Evolutionary conservation across 2,797 vertebrate genomes (phyloP).

Genomic region (Mormyrops boulengeri): DNA sequence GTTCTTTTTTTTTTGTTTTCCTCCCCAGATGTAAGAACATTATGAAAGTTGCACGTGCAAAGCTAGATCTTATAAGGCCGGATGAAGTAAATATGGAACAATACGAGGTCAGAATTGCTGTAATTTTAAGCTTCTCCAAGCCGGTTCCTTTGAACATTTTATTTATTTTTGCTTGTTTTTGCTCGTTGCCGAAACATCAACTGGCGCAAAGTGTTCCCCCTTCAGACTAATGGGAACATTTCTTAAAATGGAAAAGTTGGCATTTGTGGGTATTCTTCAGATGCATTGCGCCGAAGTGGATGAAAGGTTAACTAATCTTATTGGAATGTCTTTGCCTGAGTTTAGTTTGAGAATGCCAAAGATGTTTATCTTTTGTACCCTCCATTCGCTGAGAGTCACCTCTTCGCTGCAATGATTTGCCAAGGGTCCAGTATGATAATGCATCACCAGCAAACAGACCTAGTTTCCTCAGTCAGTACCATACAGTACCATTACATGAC

Average conservation of each 20-base stretch:
- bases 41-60: slow-evolving; percentile 94
- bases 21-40: slow-evolving; percentile 84
- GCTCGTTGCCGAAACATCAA: background rate
- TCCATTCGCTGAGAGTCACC: background rate
- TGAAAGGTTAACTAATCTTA: slow-evolving; percentile 6
- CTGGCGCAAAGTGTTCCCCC: background rate
- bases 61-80: slow-evolving; percentile 92
- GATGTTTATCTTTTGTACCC: background rate
- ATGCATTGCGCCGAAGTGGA: background rate
- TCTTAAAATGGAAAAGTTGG: background rate
- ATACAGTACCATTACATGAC: background rate
- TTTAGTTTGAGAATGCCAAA: background rate
- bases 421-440: background rate
- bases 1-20: slow-evolving; percentile 19
- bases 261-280: background rate
- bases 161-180: background rate
- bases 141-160: background rate
- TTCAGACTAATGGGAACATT: background rate
- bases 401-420: background rate
- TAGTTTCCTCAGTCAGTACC: background rate
- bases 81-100: slow-evolving; percentile 96
- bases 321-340: slow-evolving; percentile 1
- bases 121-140: background rate
- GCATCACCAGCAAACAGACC: background rate
- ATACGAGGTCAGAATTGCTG: slow-evolving; percentile 75